Base-by-base conservation (phyloP, 2,888 invertebrate species). In the Acrocera orbiculus region DNA sequence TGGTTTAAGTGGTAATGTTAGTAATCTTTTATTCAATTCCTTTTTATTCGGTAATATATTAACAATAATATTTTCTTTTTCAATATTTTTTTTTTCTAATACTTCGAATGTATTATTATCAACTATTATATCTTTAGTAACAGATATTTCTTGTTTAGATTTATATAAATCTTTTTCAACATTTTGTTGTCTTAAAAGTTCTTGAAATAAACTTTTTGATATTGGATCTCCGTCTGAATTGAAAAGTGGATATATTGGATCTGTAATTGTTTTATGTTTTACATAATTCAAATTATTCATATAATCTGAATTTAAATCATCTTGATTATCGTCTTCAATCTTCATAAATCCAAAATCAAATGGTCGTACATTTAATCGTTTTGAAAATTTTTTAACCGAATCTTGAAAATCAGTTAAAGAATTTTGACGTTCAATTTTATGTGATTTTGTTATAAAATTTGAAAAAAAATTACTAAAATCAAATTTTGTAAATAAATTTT, bases 191-290 rank as follows among this genome's bases (percentile, higher is more conserved):
- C n/a, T n/a, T 32, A 79, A 58, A 45, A 75, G 73, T 45, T 76
- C 69, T 44, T 75, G 71, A 52, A 77, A 80, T 1, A 82, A 60
- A 5, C 70, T 71, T 41, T 73, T 71, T 0, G 83, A 82, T 36
- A 76, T 74, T 5, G 76, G 73, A 30, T 74, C 67, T 1, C 82
- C 82, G 43, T 81, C 76, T 38, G 67, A 66, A 48, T 75, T 72
- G 45, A 81, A 79, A 15, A 80, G 70, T 1, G 83, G 83, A 62
- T 74, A 79, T 38, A 66, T 66, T 2, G 85, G 83, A 56, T 85
- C 85, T 27, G 76, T 71, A 34, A 83, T 79, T 0, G 82, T 80
- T n/a, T n/a, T n/a, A n/a, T n/a, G n/a, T n/a, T 11, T 5, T 15
- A 17, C n/a, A 8, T 55, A 41, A 22, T 53, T 40, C n/a, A 50